Evolutionary conservation across 2,888 invertebrate genomes (phyloP).

Genomic region (Dione vanillae): DNA sequence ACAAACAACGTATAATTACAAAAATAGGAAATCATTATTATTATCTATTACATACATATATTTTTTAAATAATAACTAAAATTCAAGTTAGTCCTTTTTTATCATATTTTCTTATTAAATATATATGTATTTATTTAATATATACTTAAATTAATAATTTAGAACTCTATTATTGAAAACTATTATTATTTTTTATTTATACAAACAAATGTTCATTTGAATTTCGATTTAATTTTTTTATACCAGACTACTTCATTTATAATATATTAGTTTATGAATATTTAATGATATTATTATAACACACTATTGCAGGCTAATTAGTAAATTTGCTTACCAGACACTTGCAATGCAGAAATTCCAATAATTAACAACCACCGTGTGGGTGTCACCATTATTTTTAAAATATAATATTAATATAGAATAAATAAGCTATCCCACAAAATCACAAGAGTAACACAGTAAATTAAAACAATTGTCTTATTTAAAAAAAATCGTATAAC

Average conservation of each 20-base stretch:
- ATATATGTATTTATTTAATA: too few species aligned
- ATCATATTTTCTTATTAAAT: too few species aligned
- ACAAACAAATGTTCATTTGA: too few species aligned
- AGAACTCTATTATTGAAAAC: too few species aligned
- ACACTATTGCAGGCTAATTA: neutral
- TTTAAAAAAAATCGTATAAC: neutral
- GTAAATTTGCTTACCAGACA: conserved; percentile 61
- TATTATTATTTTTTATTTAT: too few species aligned
- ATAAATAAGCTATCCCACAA: conserved; percentile 22
- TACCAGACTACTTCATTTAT: too few species aligned
- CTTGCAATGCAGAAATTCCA: conserved; percentile 69
- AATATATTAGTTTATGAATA: neutral
- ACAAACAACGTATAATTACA: neutral
- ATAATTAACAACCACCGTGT: conserved; percentile 72
- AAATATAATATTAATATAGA: conserved; percentile 18
- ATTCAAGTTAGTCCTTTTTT: too few species aligned
- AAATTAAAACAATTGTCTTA: neutral
- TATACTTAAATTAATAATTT: too few species aligned
- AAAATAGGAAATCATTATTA: neutral
- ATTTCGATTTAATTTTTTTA: too few species aligned
- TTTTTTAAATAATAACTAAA: neutral
- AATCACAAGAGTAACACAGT: neutral
- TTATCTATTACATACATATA: too few species aligned
- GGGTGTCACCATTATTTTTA: conserved; percentile 63
- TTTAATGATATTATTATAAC: conserved; percentile 23